Percentiles rank a stretch among this genome's conserved stretches.
Evolutionary conservation across 2,797 vertebrate genomes (phyloP).

Genomic region (Streptopelia turtur): DNA sequence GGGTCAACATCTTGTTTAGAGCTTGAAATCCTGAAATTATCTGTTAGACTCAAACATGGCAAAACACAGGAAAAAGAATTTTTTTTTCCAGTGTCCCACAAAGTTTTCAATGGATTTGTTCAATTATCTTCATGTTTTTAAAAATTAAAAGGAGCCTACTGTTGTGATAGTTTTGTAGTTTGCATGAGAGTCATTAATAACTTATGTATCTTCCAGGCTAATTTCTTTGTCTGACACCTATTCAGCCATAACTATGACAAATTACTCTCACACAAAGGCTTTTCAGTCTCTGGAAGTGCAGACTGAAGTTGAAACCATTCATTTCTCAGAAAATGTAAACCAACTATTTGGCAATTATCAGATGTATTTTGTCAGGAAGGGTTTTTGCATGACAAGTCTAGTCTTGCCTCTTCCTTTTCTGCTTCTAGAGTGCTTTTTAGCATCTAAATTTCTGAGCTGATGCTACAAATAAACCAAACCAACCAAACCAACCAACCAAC

Average conservation of each 20-base stretch:
- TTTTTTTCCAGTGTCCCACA: not conserved
- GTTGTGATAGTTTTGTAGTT: slow-evolving; percentile 1
- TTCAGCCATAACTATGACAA: slow-evolving; percentile 11
- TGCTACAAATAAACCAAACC: not conserved
- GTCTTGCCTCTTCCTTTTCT: not conserved
- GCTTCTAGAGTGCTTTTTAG: not conserved
- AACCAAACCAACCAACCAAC: no score
- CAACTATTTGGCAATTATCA: not conserved
- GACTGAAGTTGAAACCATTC: not conserved
- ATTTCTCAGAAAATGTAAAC: slow-evolving; percentile 31
- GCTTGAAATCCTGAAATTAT: not conserved
- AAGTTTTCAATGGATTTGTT: not conserved
- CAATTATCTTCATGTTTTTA: not conserved
- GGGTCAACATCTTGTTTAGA: not conserved
- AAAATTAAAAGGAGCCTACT: not conserved
- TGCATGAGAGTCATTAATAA: slow-evolving; percentile 30
- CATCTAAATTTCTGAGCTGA: not conserved
- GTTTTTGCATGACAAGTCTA: not conserved
- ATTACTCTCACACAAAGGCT: not conserved
- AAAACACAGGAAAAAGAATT: not conserved
- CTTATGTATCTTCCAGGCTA: not conserved
- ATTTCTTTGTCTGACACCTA: slow-evolving; percentile 5
- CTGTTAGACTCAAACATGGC: not conserved
- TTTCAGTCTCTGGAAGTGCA: not conserved
- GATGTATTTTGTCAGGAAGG: not conserved